A percentile compares a stretch with the other conserved stretches of the same genome.
These are phyloP conservation scores for Bilobella aurantiaca DNA, from an alignment of 1,140 invertebrate genomes.

Conservation along the genomic window DNA sequence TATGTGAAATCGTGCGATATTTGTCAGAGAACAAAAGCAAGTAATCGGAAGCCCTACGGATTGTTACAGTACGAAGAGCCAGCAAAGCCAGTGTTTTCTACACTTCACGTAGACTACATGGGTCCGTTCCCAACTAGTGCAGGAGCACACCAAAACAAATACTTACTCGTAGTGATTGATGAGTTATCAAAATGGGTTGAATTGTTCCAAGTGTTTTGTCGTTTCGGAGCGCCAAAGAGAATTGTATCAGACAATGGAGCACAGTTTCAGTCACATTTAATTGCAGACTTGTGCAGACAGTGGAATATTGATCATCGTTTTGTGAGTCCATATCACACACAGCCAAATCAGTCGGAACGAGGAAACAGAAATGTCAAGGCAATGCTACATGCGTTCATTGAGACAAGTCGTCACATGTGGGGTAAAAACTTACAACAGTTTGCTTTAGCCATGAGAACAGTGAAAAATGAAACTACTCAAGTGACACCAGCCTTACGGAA, in stretches of 20 bases:
- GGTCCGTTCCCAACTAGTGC: constrained; percentile 17
- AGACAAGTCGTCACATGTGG: constrained; percentile 38
- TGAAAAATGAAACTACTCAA: too few species aligned
- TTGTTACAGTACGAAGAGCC: not conserved
- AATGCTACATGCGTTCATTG: constrained; percentile 38
- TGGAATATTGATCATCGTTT: constrained; percentile 25
- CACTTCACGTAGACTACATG: constrained; percentile 12
- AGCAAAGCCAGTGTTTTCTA: not conserved
- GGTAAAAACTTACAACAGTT: constrained; percentile 38
- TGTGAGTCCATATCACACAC: constrained; percentile 39
- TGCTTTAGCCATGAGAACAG: constrained; percentile 41
- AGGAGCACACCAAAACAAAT: not conserved
- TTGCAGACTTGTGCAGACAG: constrained; percentile 9
- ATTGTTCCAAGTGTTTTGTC: constrained; percentile 17
- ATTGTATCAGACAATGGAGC: constrained; percentile 12
- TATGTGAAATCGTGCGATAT: constrained; percentile 8
- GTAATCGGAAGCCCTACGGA: constrained; percentile 6
- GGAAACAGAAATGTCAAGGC: constrained; percentile 41
- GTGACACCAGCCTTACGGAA: too few species aligned
- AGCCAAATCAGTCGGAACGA: constrained; percentile 40
- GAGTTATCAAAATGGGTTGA: constrained; percentile 19
- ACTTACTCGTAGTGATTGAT: constrained; percentile 9
- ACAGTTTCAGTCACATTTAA: constrained; percentile 13
- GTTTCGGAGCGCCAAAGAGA: constrained; percentile 8
- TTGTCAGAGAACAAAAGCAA: constrained; percentile 12